Conservation (phyloP, 2,888 invertebrate species). For the Periphyllus acericola region DNA sequence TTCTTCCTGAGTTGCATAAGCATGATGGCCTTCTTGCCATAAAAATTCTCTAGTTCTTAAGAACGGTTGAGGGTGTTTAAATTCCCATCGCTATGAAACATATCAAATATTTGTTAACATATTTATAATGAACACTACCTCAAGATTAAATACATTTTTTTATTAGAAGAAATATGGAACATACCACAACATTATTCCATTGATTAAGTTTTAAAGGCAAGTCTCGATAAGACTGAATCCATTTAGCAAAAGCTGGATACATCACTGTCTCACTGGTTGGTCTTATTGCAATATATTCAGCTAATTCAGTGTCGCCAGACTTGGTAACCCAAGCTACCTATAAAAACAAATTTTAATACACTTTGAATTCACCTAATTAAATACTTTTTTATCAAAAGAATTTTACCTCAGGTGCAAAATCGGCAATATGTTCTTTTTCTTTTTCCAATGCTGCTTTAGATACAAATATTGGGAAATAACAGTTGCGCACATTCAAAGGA, state of each 20-base stretch:
- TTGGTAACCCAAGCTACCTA: slow-evolving; percentile 90
- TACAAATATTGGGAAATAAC: slow-evolving; percentile 99
- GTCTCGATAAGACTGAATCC: slow-evolving; percentile 98
- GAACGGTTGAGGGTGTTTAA: slow-evolving; percentile 99
- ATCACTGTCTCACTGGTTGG: slow-evolving; percentile 99
- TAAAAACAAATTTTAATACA: not conserved
- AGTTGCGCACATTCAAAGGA: slow-evolving; percentile 88
- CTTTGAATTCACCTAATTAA: not conserved
- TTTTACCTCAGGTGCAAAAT: slow-evolving; percentile 95
- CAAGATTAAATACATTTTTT: too few species aligned
- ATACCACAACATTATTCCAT: slow-evolving; percentile 99
- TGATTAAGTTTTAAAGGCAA: slow-evolving; percentile 96
- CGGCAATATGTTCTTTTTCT: slow-evolving; percentile 96
- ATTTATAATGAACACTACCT: not conserved
- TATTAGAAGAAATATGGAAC: slow-evolving; percentile 66
- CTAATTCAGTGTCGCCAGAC: slow-evolving; percentile 93
- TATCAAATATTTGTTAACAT: slow-evolving; percentile 1
- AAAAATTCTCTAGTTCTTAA: slow-evolving; percentile 97
- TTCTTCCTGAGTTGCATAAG: slow-evolving; percentile 84
- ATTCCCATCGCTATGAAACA: slow-evolving; percentile 91
- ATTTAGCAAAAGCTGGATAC: slow-evolving; percentile 98
- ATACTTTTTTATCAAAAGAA: not conserved
- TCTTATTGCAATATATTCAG: slow-evolving; percentile 96
- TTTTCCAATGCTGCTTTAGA: slow-evolving; percentile 89
- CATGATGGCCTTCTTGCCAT: slow-evolving; percentile 99